Percentiles rank a stretch among this genome's conserved stretches.
Evolutionary conservation across 2,888 invertebrate genomes (phyloP).

Genomic region (Callosobruchus maculatus): DNA sequence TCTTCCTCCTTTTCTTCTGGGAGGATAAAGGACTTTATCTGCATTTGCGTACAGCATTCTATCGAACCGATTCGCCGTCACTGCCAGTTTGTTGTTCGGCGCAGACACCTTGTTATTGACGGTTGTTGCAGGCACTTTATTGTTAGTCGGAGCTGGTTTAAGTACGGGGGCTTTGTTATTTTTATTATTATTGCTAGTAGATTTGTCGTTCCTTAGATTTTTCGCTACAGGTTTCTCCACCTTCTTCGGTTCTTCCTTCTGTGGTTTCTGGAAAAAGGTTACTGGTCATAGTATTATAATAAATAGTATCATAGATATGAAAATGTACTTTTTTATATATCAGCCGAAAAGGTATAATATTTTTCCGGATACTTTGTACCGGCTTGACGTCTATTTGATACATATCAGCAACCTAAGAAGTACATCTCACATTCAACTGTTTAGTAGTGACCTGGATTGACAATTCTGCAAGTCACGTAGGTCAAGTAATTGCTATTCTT

Average conservation of each 20-base stretch:
- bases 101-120: not conserved
- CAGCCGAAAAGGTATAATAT: no score
- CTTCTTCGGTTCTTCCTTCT: constrained; percentile 20
- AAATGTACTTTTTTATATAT: no score
- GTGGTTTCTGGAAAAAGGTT: not conserved
- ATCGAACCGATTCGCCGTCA: constrained; percentile 59
- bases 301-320: no score
- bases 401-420: no score
- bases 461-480: no score
- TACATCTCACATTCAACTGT: no score
- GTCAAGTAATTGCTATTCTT: no score
- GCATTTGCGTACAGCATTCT: constrained; percentile 67
- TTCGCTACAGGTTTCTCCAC: constrained; percentile 15
- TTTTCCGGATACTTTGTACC: no score
- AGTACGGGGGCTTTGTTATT: not conserved
- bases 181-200: constrained; percentile 5
- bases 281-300: no score
- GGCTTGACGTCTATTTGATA: no score
- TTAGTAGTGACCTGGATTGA: no score
- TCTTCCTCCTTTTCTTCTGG: constrained; percentile 69
- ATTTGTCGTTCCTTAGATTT: constrained; percentile 16
- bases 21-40: constrained; percentile 74
- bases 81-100: constrained; percentile 37
- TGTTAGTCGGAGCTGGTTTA: not conserved
- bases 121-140: constrained; percentile 12